phyloP scores from a whole-genome alignment of 2,797 vertebrate species.

The Danio aesculapii region DNA sequence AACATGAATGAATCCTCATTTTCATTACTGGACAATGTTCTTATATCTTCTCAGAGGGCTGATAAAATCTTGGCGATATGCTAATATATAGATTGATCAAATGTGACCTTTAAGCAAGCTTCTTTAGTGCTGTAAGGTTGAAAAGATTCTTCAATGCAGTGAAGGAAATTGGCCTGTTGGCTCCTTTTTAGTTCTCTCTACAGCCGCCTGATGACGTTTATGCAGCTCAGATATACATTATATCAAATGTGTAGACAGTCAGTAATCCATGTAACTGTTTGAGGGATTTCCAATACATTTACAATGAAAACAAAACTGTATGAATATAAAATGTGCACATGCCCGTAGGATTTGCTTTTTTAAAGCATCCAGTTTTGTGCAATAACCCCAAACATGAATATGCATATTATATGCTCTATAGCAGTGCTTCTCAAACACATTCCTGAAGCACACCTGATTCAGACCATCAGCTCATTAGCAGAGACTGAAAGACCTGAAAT shows the following conservation, averaged over 20 bases:
- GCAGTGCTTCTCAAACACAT: too few species aligned
- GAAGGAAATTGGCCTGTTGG: constrained; percentile 3
- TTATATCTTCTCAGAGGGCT: neutral
- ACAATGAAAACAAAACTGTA: too few species aligned
- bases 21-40: neutral
- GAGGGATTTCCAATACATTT: too few species aligned
- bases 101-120: constrained; percentile 33
- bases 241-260: too few species aligned
- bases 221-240: neutral
- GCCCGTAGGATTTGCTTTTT: neutral
- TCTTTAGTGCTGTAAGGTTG: constrained; percentile 14
- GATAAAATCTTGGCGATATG: constrained; percentile 15
- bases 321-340: too few species aligned
- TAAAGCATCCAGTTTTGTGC: neutral
- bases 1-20: constrained; percentile 1
- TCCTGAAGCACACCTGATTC: too few species aligned
- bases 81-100: neutral
- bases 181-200: neutral
- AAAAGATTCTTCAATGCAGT: neutral
- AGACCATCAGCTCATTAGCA: too few species aligned
- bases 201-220: neutral
- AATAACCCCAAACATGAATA: too few species aligned
- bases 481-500: too few species aligned
- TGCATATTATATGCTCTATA: too few species aligned
- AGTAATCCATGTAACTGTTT: neutral